These are phyloP conservation scores for Axis porcinus DNA, from an alignment of 2,113 vertebrate species.

Conservation along the genomic window DNA sequence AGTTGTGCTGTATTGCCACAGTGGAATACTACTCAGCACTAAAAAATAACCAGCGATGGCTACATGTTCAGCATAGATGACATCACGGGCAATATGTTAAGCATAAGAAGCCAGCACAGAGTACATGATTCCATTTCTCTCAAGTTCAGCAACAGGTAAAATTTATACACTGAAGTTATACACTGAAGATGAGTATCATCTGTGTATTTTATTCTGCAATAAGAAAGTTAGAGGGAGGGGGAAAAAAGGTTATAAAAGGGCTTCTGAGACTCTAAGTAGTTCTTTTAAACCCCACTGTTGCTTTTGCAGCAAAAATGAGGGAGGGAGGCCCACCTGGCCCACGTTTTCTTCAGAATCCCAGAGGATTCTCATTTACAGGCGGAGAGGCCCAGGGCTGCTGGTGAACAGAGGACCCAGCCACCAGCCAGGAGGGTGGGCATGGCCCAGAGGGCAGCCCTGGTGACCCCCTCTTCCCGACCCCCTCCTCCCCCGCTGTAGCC, in stretches of 20 bases:
- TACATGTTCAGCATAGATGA: fast-evolving
- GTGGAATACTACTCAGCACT: not conserved
- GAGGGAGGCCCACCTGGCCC: not conserved
- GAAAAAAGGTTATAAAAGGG: not conserved
- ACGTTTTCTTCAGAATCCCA: not conserved
- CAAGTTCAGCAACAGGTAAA: not conserved
- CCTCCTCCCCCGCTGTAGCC: not conserved
- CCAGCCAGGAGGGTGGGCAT: not conserved
- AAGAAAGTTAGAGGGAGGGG: not conserved
- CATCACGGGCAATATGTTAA: not conserved
- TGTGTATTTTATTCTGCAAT: not conserved
- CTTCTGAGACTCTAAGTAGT: slow-evolving; percentile 54
- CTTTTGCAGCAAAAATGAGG: slow-evolving; percentile 13
- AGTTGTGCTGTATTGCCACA: not conserved
- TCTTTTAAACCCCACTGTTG: slow-evolving; percentile 6
- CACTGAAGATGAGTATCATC: not conserved
- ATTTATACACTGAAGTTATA: not conserved
- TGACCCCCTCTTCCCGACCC: not conserved
- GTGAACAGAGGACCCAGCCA: not conserved
- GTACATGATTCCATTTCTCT: fast-evolving
- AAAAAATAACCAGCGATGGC: not conserved
- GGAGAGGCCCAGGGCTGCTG: not conserved
- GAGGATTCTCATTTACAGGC: slow-evolving; percentile 23
- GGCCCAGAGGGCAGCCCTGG: not conserved
- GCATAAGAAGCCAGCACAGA: not conserved